phyloP scores from a whole-genome alignment of 2,113 vertebrate species.

The Callopanchax toddi region DNA sequence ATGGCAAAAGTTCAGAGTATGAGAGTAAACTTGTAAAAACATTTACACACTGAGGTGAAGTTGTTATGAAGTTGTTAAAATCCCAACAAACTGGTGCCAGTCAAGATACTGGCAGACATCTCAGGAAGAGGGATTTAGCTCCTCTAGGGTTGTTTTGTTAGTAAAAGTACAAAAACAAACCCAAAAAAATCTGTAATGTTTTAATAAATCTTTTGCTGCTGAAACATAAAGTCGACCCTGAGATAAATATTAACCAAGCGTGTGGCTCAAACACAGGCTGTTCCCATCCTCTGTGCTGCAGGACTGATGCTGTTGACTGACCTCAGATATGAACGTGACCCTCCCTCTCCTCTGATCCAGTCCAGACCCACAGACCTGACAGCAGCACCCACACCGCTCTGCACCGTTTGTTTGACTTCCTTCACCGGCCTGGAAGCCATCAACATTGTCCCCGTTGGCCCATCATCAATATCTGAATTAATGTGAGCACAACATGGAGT shows the following conservation, averaged over 20 bases:
- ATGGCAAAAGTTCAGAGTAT: conserved; percentile 58
- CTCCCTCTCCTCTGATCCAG: conserved; percentile 34
- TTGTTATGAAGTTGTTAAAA: conserved; percentile 36
- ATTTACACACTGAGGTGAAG: conserved; percentile 57
- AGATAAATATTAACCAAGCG: too few species aligned
- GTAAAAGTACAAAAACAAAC: background rate
- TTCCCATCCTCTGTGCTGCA: conserved; percentile 9
- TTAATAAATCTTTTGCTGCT: background rate
- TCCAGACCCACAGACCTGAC: conserved; percentile 42
- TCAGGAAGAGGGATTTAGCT: background rate
- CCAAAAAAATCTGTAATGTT: background rate
- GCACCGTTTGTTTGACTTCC: conserved; percentile 37
- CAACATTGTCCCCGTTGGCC: conserved; percentile 16
- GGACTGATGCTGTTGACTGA: conserved; percentile 30
- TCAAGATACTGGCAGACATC: conserved; percentile 34
- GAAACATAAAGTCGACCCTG: conserved; percentile 14
- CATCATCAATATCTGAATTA: conserved; percentile 15
- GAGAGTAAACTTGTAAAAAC: conserved; percentile 61
- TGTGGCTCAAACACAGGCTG: background rate
- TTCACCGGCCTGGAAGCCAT: conserved; percentile 30
- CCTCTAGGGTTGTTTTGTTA: too few species aligned
- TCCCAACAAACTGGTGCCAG: conserved; percentile 52
- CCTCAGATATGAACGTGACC: conserved; percentile 30
- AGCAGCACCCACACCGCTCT: conserved; percentile 21
- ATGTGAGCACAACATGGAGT: too few species aligned